Evolutionary conservation across 1,140 invertebrate species (phyloP).

Genomic region (Apis laboriosa): DNA sequence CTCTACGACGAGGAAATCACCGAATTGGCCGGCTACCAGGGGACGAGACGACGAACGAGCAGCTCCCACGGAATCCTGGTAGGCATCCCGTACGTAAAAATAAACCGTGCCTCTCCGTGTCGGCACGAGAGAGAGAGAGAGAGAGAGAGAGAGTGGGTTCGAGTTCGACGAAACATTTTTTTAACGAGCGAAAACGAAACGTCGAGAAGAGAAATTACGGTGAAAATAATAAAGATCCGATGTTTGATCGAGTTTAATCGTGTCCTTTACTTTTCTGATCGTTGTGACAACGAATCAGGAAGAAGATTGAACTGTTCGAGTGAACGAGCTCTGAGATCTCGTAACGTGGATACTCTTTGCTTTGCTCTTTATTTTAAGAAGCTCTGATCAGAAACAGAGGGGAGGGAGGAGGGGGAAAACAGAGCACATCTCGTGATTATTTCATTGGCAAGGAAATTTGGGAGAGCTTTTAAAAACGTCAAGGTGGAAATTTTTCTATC

Average conservation of each 20-base stretch:
- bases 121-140: neutral
- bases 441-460: neutral
- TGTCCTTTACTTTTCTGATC: too few relatives aligned
- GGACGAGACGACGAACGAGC: conserved; percentile 37
- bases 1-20: conserved; percentile 37
- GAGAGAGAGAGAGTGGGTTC: too few relatives aligned
- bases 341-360: too few relatives aligned
- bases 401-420: neutral
- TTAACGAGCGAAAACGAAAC: conserved; percentile 39
- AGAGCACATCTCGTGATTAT: neutral
- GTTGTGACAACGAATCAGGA: too few relatives aligned
- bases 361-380: conserved; percentile 6
- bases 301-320: too few relatives aligned
- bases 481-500: neutral
- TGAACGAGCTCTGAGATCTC: too few relatives aligned
- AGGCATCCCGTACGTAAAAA: conserved; percentile 54
- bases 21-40: conserved; percentile 60
- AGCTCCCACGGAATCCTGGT: conserved; percentile 50
- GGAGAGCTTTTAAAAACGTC: neutral
- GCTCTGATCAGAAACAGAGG: too few relatives aligned
- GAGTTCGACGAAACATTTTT: conserved; percentile 37
- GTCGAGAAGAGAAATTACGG: conserved; percentile 3
- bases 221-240: neutral
- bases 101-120: conserved; percentile 31
- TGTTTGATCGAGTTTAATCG: neutral